These are phyloP conservation scores for Trichonephila clavata DNA, from an alignment of 1,140 invertebrate genomes.

Conservation along the genomic window DNA sequence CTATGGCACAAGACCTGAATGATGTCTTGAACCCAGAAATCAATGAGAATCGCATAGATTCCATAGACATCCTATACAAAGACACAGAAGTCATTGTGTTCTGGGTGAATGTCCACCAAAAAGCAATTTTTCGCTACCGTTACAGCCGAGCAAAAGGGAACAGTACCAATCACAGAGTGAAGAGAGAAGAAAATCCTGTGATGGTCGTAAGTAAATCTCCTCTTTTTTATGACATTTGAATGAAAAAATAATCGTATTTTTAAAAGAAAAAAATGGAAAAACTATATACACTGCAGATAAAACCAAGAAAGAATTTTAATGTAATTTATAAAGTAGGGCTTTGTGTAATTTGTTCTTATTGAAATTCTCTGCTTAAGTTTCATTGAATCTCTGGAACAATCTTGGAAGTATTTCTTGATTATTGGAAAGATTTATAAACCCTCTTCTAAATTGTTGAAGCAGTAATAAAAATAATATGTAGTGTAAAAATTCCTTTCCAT, in stretches of 20 bases:
- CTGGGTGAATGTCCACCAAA: conserved; percentile 78
- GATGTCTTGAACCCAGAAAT: conserved; percentile 78
- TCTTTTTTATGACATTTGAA: not conserved
- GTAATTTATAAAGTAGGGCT: not conserved
- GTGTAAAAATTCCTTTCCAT: too few relatives aligned
- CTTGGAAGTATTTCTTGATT: too few relatives aligned
- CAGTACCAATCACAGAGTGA: not conserved
- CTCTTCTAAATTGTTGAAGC: too few relatives aligned
- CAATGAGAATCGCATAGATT: conserved; percentile 78
- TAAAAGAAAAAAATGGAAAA: not conserved
- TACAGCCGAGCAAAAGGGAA: conserved; percentile 17
- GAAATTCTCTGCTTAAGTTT: too few relatives aligned
- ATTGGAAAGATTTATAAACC: too few relatives aligned
- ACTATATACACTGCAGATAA: not conserved
- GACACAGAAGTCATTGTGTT: conserved; percentile 74
- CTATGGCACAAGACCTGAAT: conserved; percentile 80
- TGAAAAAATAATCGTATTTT: not conserved
- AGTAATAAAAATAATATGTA: too few relatives aligned
- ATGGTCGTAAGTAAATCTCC: conserved; percentile 52
- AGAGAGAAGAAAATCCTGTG: conserved; percentile 61
- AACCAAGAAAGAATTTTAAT: not conserved
- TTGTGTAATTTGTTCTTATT: too few relatives aligned
- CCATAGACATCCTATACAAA: conserved; percentile 79
- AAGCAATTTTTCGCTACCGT: conserved; percentile 76
- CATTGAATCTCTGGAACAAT: too few relatives aligned